Evolutionary conservation across 2,888 invertebrate species (phyloP).

Genomic region (Empis stercorea): DNA sequence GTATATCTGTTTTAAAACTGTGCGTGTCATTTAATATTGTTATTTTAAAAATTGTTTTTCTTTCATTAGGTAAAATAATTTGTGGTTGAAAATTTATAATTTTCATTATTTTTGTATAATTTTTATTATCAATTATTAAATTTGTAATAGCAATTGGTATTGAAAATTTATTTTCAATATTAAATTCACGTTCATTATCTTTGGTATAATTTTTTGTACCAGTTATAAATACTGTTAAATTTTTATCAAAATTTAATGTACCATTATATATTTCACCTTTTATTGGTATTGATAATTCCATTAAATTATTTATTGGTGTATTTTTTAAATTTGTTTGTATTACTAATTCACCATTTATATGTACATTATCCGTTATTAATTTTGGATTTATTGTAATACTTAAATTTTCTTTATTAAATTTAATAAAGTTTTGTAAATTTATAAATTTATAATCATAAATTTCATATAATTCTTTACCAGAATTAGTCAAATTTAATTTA

Average conservation of each 20-base stretch:
- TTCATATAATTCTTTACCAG: constrained; percentile 16
- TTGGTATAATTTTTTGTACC: constrained; percentile 20
- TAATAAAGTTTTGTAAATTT: constrained; percentile 14
- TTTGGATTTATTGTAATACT: constrained; percentile 26
- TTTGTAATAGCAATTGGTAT: constrained; percentile 60
- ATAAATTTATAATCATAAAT: constrained; percentile 15
- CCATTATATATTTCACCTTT: constrained; percentile 32
- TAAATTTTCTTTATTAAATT: constrained; percentile 19
- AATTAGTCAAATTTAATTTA: constrained; percentile 32
- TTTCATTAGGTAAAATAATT: constrained; percentile 24
- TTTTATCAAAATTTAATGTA: constrained; percentile 23
- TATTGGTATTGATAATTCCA: constrained; percentile 20
- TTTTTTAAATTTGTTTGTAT: constrained; percentile 15
- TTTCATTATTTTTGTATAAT: constrained; percentile 47
- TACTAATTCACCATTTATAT: constrained; percentile 23
- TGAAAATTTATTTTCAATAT: constrained; percentile 59
- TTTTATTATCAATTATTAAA: constrained; percentile 45
- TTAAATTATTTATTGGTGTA: constrained; percentile 12
- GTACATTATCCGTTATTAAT: constrained; percentile 19
- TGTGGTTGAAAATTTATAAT: constrained; percentile 32
- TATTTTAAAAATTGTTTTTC: constrained; percentile 23
- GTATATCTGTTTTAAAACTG: constrained; percentile 22
- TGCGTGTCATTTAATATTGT: constrained; percentile 23
- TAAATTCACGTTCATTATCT: constrained; percentile 40
- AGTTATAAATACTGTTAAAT: constrained; percentile 26